phyloP scores from a whole-genome alignment of 2,888 invertebrate species.

The Carterocephalus palaemon region DNA sequence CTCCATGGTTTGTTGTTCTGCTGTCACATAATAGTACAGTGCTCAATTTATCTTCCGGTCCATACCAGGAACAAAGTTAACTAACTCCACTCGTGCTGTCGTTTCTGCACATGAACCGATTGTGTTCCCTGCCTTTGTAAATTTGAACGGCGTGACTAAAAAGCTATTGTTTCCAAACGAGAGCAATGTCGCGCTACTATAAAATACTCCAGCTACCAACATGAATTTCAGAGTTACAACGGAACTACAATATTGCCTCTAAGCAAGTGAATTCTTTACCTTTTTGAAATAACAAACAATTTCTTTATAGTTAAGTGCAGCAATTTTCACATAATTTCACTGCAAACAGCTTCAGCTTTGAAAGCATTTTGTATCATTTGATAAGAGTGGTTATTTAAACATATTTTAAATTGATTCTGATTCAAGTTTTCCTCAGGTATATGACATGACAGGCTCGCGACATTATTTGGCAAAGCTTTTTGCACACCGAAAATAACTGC shows the following conservation, averaged over 20 bases:
- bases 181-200: slow-evolving; percentile 29
- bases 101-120: slow-evolving; percentile 31
- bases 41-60: slow-evolving; percentile 21
- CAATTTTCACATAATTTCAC: background rate
- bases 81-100: slow-evolving; percentile 25
- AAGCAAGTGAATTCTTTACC: background rate
- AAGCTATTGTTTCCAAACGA: slow-evolving; percentile 38
- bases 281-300: background rate
- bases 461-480: no score
- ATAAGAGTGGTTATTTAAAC: no score
- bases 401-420: no score
- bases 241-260: slow-evolving; percentile 5
- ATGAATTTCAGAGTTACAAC: slow-evolving; percentile 4
- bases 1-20: slow-evolving; percentile 8
- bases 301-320: background rate
- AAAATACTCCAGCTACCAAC: slow-evolving; percentile 27
- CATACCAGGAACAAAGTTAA: slow-evolving; percentile 23
- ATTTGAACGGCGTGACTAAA: slow-evolving; percentile 43
- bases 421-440: no score
- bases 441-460: no score
- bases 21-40: slow-evolving; percentile 19
- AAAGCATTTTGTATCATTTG: no score
- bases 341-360: no score
- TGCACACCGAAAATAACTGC: no score
- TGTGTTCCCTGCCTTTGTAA: slow-evolving; percentile 36